Percentiles rank a stretch among this genome's conserved stretches.
Evolutionary conservation across 2,888 invertebrate species (phyloP).

Genomic region (Macroteleia sp.): DNA sequence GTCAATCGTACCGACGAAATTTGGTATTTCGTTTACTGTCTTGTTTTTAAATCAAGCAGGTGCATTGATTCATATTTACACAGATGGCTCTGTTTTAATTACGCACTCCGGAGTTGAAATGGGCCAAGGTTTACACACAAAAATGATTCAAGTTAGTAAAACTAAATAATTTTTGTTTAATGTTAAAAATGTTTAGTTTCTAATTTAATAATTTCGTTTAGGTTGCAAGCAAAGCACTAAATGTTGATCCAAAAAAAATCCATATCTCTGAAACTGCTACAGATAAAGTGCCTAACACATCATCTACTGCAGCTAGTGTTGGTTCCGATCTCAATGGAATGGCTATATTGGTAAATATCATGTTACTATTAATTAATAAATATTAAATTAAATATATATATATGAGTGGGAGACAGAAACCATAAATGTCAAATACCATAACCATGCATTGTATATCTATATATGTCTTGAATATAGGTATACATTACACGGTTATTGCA

Average conservation of each 20-base stretch:
- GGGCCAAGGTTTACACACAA: slow-evolving; percentile 98
- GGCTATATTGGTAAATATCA: no score
- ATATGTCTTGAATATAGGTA: no score
- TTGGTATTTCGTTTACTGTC: slow-evolving; percentile 92
- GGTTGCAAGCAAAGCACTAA: slow-evolving; percentile 90
- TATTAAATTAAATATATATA: no score
- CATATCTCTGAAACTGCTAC: slow-evolving; percentile 93
- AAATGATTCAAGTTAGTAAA: slow-evolving; percentile 91
- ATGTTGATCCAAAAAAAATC: slow-evolving; percentile 89
- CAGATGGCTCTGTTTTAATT: slow-evolving; percentile 94
- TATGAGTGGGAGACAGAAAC: no score
- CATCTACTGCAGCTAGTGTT: slow-evolving; percentile 94
- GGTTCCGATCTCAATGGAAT: slow-evolving; percentile 96
- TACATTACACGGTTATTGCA: no score
- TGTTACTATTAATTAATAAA: no score
- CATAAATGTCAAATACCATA: no score
- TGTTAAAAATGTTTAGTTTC: no score
- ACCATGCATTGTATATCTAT: no score
- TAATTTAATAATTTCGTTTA: slow-evolving; percentile 71
- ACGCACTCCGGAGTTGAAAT: slow-evolving; percentile 98
- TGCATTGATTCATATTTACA: slow-evolving; percentile 94
- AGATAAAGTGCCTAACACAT: slow-evolving; percentile 96
- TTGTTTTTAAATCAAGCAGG: slow-evolving; percentile 93
- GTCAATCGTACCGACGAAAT: slow-evolving; percentile 92
- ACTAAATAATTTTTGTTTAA: no score